phyloP scores from a whole-genome alignment of 2,888 invertebrate genomes.

The Drosophila barbarae region DNA sequence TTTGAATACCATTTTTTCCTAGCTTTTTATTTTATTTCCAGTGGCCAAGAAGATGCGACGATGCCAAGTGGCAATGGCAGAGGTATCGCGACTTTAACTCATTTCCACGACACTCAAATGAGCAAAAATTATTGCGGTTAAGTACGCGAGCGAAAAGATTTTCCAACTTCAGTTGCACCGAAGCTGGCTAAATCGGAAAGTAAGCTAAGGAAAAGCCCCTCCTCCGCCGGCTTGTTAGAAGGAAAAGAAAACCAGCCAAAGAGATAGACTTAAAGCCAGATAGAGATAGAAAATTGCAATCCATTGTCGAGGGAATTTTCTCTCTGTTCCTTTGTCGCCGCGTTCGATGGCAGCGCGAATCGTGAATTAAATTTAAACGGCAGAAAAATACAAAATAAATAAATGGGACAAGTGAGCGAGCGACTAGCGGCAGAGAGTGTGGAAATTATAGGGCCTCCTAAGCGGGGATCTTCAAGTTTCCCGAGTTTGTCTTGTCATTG shows the following conservation, averaged over 20 bases:
- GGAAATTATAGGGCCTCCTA: conserved; percentile 45
- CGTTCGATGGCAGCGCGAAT: conserved; percentile 53
- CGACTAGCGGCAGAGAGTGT: conserved; percentile 25
- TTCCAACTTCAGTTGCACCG: conserved; percentile 33
- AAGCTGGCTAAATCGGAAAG: conserved; percentile 37
- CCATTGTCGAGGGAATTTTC: conserved; percentile 58
- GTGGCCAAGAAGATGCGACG: conserved; percentile 42
- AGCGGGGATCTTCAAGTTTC: conserved; percentile 26
- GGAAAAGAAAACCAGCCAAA: conserved; percentile 21
- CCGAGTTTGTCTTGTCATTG: conserved; percentile 65
- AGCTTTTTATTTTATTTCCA: neutral
- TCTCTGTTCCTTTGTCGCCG: conserved; percentile 42
- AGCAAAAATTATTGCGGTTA: conserved; percentile 75
- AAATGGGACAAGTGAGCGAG: conserved; percentile 73
- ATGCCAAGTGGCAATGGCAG: conserved; percentile 50
- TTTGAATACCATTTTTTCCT: too few species aligned
- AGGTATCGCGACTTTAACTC: conserved; percentile 67
- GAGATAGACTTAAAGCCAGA: conserved; percentile 11
- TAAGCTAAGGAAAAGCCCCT: conserved; percentile 37
- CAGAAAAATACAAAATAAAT: conserved; percentile 71
- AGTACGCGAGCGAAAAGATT: conserved; percentile 68
- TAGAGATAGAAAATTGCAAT: conserved; percentile 47
- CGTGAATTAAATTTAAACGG: conserved; percentile 74
- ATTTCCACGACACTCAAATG: conserved; percentile 76
- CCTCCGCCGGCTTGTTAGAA: conserved; percentile 50